These are phyloP conservation scores for Podotricha telesiphe DNA, from an alignment of 2,888 invertebrate species.

Conservation along the genomic window DNA sequence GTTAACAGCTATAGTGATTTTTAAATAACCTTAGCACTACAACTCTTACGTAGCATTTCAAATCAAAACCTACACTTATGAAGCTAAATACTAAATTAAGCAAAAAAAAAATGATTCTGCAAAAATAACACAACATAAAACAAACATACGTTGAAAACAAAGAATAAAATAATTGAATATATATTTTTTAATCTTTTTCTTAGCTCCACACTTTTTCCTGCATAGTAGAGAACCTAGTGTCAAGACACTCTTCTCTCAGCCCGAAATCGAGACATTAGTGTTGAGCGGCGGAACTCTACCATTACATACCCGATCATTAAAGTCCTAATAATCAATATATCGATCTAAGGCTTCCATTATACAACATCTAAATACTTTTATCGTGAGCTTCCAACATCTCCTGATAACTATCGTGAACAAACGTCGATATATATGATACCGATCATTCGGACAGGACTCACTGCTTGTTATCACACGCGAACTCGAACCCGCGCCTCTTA, in stretches of 20 bases:
- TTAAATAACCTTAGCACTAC: slow-evolving; percentile 8
- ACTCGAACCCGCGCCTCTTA: no score
- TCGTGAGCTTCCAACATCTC: slow-evolving; percentile 18
- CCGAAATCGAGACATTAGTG: no score
- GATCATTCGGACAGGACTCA: slow-evolving; percentile 22
- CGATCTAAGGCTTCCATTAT: slow-evolving; percentile 27
- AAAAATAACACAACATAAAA: background rate
- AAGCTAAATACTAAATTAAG: background rate
- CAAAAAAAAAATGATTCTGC: no score
- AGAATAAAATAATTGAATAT: background rate
- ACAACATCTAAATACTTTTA: slow-evolving; percentile 22
- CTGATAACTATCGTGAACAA: slow-evolving; percentile 3
- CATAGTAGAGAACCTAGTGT: no score
- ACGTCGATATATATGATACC: slow-evolving; percentile 27
- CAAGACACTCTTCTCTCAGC: no score
- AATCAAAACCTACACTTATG: background rate
- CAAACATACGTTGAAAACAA: background rate
- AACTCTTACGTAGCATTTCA: background rate
- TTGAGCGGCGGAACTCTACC: no score
- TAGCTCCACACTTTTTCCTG: no score
- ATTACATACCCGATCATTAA: background rate
- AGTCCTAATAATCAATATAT: slow-evolving; percentile 8
- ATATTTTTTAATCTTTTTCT: no score
- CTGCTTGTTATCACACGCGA: slow-evolving; percentile 23
- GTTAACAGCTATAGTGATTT: slow-evolving; percentile 13